phyloP scores from a whole-genome alignment of 2,888 invertebrate genomes.

The Limnephilus lunatus region DNA sequence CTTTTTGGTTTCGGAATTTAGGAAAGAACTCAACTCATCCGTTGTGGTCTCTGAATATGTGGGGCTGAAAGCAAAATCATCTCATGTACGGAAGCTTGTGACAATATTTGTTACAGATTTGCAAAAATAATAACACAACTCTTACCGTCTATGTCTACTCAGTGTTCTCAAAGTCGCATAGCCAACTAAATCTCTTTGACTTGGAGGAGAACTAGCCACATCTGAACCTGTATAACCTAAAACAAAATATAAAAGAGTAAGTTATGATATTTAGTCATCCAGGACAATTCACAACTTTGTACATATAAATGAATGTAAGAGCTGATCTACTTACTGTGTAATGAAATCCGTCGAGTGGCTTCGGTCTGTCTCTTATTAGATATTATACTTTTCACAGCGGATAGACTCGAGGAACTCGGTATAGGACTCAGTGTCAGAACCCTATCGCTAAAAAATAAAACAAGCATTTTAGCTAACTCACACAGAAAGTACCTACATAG shows the following conservation, averaged over 20 bases:
- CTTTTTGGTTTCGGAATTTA: slow-evolving; percentile 53
- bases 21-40: slow-evolving; percentile 61
- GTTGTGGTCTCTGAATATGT: slow-evolving; percentile 60
- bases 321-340: slow-evolving; percentile 74
- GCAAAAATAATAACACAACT: neutral
- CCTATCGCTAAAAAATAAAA: slow-evolving; percentile 77
- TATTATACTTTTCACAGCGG: slow-evolving; percentile 75
- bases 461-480: neutral
- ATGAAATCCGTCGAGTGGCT: slow-evolving; percentile 77
- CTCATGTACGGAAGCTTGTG: neutral
- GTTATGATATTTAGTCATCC: neutral
- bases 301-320: neutral
- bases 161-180: slow-evolving; percentile 85
- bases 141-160: slow-evolving; percentile 78
- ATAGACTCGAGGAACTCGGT: slow-evolving; percentile 88
- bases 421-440: slow-evolving; percentile 91
- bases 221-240: slow-evolving; percentile 77
- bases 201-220: slow-evolving; percentile 79
- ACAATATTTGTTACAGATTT: neutral
- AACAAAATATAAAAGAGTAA: slow-evolving; percentile 54
- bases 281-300: neutral
- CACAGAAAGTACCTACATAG: slow-evolving; percentile 53
- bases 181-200: slow-evolving; percentile 86
- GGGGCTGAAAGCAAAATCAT: slow-evolving; percentile 54
- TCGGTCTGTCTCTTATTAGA: slow-evolving; percentile 75